Percentiles rank a stretch among this genome's conserved stretches.
These are phyloP conservation scores for Puntigrus tetrazona DNA, from an alignment of 2,113 vertebrate species.

Conservation along the genomic window DNA sequence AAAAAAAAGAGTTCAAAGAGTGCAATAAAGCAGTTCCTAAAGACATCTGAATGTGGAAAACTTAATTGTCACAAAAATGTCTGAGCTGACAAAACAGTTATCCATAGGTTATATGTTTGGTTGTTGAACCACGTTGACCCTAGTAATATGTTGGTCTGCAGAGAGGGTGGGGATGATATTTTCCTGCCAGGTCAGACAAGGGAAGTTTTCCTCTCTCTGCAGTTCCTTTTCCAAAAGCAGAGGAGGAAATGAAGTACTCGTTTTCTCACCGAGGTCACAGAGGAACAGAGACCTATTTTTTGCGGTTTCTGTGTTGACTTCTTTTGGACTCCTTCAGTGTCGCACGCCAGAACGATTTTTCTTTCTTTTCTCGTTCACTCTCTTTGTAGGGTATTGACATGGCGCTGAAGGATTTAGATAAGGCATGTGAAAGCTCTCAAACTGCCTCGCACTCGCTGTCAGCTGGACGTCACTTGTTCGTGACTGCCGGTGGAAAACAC, in stretches of 20 bases:
- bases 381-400: conserved; percentile 4
- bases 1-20: not conserved
- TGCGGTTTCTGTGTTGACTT: not conserved
- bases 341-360: not conserved
- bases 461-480: conserved; percentile 14
- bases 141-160: conserved; percentile 7
- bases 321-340: conserved; percentile 2
- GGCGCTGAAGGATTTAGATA: not conserved
- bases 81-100: not conserved
- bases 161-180: conserved; percentile 9
- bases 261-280: conserved; percentile 28
- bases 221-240: conserved; percentile 40
- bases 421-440: conserved; percentile 41
- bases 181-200: conserved; percentile 7
- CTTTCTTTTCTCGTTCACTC: not conserved
- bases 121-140: not conserved
- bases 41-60: not conserved
- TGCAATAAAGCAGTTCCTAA: too few species aligned
- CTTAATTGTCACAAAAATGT: not conserved
- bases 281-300: conserved; percentile 12
- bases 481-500: conserved; percentile 66
- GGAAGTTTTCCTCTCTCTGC: conserved; percentile 32
- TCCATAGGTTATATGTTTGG: not conserved
- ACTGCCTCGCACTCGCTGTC: conserved; percentile 22
- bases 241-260: conserved; percentile 39